Conservation (phyloP, 2,797 vertebrate genomes). For the Bovichtus diacanthus region DNA sequence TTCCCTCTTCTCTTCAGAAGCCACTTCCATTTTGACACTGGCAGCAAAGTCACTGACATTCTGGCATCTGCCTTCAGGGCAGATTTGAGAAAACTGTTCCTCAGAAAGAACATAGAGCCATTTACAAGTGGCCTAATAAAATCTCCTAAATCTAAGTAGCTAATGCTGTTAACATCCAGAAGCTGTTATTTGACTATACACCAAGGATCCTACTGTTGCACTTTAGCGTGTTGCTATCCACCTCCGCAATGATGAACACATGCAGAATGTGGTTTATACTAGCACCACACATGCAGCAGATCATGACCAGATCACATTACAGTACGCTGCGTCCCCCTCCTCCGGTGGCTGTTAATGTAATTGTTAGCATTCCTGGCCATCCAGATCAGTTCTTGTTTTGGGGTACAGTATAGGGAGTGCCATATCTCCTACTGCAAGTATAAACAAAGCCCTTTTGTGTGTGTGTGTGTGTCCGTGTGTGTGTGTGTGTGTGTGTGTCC, state of each 20-base stretch:
- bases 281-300: slow-evolving; percentile 27
- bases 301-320: slow-evolving; percentile 43
- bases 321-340: slow-evolving; percentile 1
- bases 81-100: slow-evolving; percentile 50
- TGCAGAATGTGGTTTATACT: slow-evolving; percentile 33
- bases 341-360: slow-evolving; percentile 31
- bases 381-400: slow-evolving; percentile 30
- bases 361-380: slow-evolving; percentile 57
- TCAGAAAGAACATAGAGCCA: slow-evolving; percentile 60
- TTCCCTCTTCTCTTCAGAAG: slow-evolving; percentile 73
- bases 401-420: slow-evolving; percentile 17
- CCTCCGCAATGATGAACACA: slow-evolving; percentile 12
- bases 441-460: slow-evolving; percentile 7
- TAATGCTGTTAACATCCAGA: slow-evolving; percentile 47
- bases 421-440: slow-evolving; percentile 6
- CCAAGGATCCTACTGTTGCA: slow-evolving; percentile 17
- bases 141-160: slow-evolving; percentile 44
- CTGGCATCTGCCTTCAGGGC: slow-evolving; percentile 59
- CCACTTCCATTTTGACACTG: slow-evolving; percentile 79
- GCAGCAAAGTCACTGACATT: slow-evolving; percentile 64
- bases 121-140: slow-evolving; percentile 71
- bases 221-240: background rate
- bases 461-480: background rate
- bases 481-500: background rate
- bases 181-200: slow-evolving; percentile 52